These are phyloP conservation scores for Apamea anceps DNA, from an alignment of 2,888 invertebrate genomes.

Conservation along the genomic window DNA sequence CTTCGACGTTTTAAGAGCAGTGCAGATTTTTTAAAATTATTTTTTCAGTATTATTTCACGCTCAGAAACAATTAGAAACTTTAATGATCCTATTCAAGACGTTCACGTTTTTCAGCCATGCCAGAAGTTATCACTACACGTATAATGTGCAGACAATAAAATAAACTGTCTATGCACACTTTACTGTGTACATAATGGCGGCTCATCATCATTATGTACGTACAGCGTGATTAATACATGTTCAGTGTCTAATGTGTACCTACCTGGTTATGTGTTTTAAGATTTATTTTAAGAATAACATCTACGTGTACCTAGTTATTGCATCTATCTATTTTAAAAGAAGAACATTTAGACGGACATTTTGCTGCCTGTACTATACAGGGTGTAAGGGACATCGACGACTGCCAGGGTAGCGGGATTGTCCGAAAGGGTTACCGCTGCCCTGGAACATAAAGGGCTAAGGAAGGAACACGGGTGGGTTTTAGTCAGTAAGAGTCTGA, in stretches of 20 bases:
- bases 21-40: too few species aligned
- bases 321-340: too few species aligned
- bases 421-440: too few species aligned
- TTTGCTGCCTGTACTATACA: too few species aligned
- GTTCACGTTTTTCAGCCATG: conserved; percentile 24
- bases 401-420: too few species aligned
- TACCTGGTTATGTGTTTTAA: neutral
- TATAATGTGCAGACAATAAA: conserved; percentile 22
- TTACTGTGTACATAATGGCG: conserved; percentile 23
- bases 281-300: conserved; percentile 7
- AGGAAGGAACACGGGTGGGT: too few species aligned
- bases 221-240: conserved; percentile 26
- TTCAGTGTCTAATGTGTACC: conserved; percentile 7
- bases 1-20: too few species aligned
- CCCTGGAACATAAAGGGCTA: too few species aligned
- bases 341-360: too few species aligned
- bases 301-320: neutral
- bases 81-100: neutral
- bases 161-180: conserved; percentile 20
- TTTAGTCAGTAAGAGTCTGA: too few species aligned
- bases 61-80: neutral
- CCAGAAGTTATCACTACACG: conserved; percentile 6
- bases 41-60: neutral
- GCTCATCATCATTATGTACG: conserved; percentile 30
- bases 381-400: too few species aligned